Evolutionary conservation across 2,113 vertebrate species (phyloP).

Genomic region (Paracanthobrama guichenoti): DNA sequence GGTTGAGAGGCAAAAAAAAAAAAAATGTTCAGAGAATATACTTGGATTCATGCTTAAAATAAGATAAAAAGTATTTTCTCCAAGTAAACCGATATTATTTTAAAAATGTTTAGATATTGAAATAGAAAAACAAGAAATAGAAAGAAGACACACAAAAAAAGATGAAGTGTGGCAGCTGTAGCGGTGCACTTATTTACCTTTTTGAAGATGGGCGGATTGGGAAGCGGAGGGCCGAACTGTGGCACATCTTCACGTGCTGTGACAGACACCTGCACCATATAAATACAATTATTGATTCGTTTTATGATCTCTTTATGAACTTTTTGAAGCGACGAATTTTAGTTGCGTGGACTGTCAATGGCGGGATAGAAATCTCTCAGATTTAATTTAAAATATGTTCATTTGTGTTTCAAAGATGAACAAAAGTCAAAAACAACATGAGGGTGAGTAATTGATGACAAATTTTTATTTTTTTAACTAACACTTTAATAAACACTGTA

Average conservation of each 20-base stretch:
- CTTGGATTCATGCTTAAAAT: background rate
- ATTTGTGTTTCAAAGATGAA: too few species aligned
- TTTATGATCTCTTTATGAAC: too few species aligned
- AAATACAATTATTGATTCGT: background rate
- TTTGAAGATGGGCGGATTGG: conserved; percentile 84
- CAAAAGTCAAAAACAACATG: too few species aligned
- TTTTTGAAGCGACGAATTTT: too few species aligned
- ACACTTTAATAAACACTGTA: too few species aligned
- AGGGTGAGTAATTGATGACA: too few species aligned
- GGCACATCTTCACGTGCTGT: conserved; percentile 92
- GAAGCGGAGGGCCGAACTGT: conserved; percentile 86
- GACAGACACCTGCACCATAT: conserved; percentile 83
- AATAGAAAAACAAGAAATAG: too few species aligned
- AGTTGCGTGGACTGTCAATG: too few species aligned
- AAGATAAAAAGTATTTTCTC: background rate
- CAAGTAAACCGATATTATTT: background rate
- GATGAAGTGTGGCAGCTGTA: background rate
- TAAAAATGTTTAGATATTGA: background rate
- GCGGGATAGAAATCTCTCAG: too few species aligned
- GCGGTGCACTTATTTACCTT: conserved; percentile 73
- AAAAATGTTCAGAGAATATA: background rate
- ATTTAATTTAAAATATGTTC: too few species aligned
- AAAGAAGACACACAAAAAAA: background rate
- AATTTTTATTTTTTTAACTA: too few species aligned
- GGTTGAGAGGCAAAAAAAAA: background rate